Base-by-base conservation (phyloP, 2,113 vertebrate species). In the Piaya cayana region DNA sequence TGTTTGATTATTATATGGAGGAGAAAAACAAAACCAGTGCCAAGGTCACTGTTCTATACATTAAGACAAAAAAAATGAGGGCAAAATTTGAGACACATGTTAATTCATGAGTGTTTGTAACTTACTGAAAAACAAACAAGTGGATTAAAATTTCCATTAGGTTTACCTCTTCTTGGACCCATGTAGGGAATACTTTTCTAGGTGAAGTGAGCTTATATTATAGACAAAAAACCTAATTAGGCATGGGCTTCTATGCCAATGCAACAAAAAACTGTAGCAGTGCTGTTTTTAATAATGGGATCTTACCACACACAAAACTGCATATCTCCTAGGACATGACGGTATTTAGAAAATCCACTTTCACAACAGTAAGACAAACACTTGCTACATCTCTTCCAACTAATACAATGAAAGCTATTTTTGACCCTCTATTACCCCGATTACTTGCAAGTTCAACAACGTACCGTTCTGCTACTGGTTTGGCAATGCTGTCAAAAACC, bases 401-500 rank as follows among this genome's bases (percentile, higher is more conserved):
- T 23, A 80, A 75, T 15, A 68, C 49, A 93, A 68, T 30, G 45
- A 92, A 88, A 88, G 53, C 53, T 75, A 45, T 30, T 77, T 81
- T 59, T 82, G 80, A 88, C 65, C 43, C 13, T 27, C 52, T 47
- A 39, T 88, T 60, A 86, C 55, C 67, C 37, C 5, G 1, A 64
- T 88, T 75, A 93, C 43, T 80, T 4, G 2, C 60, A 92, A 65
- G 77, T 82, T 78, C 82, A 96, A 96, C 65, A 82, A 93, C 98
- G 82, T 98, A 99, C 99, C 98, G 99, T 97, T 99, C 99, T 76
- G 98, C 99, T 62, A 99, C 99, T 76, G 99, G 99, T 92, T 98
- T 99, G 91, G 99, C 99, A 94, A 99, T 98, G 80, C 78, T 95
- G 93, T 99, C 98, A 97, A 99, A 99, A 95, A 99, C 92, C 34